phyloP scores from a whole-genome alignment of 2,888 invertebrate genomes.

The Beris morrisii region DNA sequence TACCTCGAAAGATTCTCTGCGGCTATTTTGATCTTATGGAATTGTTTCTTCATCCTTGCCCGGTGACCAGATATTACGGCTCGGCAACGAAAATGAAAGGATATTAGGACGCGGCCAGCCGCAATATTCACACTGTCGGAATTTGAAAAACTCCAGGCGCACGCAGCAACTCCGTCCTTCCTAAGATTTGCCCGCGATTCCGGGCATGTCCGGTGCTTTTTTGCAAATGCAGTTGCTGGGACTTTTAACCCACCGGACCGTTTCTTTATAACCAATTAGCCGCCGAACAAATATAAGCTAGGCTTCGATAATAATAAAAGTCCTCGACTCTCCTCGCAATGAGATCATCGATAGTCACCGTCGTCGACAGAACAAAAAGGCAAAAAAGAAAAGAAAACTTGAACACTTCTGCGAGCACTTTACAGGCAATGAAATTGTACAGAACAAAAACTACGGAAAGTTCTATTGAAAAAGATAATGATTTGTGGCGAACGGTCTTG shows the following conservation, averaged over 20 bases:
- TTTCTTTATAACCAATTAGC: no score
- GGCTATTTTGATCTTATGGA: conserved; percentile 56
- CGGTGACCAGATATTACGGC: background rate
- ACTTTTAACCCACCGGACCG: no score
- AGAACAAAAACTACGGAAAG: background rate
- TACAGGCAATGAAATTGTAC: background rate
- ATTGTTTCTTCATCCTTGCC: conserved; percentile 54
- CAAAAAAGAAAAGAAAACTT: conserved; percentile 5
- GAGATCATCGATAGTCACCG: conserved; percentile 30
- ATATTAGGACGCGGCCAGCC: conserved; percentile 5
- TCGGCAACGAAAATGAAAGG: conserved; percentile 4
- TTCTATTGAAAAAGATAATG: background rate
- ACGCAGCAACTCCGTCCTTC: conserved; percentile 25
- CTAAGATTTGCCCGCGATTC: conserved; percentile 1
- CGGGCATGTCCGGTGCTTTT: background rate
- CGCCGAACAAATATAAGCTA: no score
- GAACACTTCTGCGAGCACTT: background rate
- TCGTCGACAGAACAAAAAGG: conserved; percentile 6
- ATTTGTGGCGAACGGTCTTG: conserved; percentile 1
- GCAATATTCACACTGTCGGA: background rate
- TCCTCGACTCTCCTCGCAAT: conserved; percentile 30
- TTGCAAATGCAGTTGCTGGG: no score
- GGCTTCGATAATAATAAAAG: conserved; percentile 3
- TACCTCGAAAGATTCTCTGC: conserved; percentile 56
- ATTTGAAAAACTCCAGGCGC: conserved; percentile 21